Percentiles rank a stretch among this genome's conserved stretches.
phyloP scores from a whole-genome alignment of 2,797 vertebrate genomes.

The Octomys mimax region DNA sequence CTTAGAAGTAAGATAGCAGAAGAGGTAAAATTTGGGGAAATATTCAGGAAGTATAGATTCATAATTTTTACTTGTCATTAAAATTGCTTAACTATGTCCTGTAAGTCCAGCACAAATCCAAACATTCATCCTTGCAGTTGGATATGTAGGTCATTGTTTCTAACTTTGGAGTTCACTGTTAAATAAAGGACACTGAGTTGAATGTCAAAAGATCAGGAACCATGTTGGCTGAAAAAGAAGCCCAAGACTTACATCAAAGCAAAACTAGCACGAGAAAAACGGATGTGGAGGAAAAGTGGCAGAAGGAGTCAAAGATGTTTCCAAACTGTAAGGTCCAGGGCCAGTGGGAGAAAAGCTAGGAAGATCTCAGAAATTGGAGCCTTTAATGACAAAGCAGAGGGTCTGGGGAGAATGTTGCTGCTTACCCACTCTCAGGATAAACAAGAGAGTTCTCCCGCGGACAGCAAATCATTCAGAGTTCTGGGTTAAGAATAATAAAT shows the following conservation, averaged over 20 bases:
- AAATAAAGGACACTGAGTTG: background rate
- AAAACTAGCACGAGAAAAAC: background rate
- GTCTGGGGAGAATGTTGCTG: background rate
- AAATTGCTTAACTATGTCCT: background rate
- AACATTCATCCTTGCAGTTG: background rate
- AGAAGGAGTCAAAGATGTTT: background rate
- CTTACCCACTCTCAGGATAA: background rate
- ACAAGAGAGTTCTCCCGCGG: background rate
- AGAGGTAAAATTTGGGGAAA: background rate
- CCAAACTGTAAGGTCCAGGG: background rate
- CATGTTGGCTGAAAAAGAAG: background rate
- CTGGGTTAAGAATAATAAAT: background rate
- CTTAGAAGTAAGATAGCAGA: slow-evolving; percentile 28
- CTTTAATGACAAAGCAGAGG: background rate
- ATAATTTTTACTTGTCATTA: background rate
- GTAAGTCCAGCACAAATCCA: background rate
- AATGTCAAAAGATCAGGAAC: background rate
- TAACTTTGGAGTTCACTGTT: background rate
- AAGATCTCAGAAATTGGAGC: background rate
- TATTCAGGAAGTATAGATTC: slow-evolving; percentile 10
- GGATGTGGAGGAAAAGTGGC: background rate
- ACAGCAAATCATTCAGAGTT: background rate
- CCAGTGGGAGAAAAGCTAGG: background rate
- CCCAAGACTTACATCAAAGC: background rate
- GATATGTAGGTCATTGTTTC: background rate